A percentile compares a stretch with the other conserved stretches of the same genome.
These are phyloP conservation scores for Vidua macroura DNA, from an alignment of 2,113 vertebrate species.

Conservation along the genomic window DNA sequence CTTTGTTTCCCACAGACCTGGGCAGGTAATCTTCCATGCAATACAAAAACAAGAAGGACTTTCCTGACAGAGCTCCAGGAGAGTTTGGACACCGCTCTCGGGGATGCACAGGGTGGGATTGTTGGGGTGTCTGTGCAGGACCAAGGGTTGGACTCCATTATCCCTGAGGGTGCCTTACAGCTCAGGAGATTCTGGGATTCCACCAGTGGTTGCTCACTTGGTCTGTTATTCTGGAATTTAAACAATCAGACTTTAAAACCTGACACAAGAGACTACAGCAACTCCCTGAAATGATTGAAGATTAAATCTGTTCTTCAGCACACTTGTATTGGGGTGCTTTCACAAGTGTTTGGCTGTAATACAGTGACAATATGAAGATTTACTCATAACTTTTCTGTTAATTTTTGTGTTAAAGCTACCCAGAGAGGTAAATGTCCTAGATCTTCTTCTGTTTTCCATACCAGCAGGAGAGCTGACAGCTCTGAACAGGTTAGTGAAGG, in stretches of 20 bases:
- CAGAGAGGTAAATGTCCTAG: not conserved
- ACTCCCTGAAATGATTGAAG: not conserved
- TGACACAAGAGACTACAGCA: not conserved
- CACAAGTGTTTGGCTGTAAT: not conserved
- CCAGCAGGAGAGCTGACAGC: not conserved
- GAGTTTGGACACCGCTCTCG: accelerated
- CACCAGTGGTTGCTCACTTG: not conserved
- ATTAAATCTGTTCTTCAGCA: not conserved
- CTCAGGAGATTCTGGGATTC: not conserved
- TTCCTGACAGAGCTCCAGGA: not conserved
- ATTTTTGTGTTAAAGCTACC: not conserved
- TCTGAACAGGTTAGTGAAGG: too few relatives aligned
- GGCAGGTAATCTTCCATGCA: not conserved
- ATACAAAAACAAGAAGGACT: not conserved
- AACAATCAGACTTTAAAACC: not conserved
- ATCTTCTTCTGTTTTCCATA: not conserved
- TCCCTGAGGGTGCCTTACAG: not conserved
- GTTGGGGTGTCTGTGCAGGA: not conserved
- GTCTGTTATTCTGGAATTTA: not conserved
- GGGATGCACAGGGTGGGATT: not conserved
- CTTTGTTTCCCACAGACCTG: not conserved
- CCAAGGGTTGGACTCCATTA: not conserved
- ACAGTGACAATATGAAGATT: not conserved
- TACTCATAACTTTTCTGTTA: not conserved
- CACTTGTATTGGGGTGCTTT: not conserved